Percentiles rank a stretch among this genome's conserved stretches.
phyloP scores from a whole-genome alignment of 2,888 invertebrate species.

The Latrodectus elegans region DNA sequence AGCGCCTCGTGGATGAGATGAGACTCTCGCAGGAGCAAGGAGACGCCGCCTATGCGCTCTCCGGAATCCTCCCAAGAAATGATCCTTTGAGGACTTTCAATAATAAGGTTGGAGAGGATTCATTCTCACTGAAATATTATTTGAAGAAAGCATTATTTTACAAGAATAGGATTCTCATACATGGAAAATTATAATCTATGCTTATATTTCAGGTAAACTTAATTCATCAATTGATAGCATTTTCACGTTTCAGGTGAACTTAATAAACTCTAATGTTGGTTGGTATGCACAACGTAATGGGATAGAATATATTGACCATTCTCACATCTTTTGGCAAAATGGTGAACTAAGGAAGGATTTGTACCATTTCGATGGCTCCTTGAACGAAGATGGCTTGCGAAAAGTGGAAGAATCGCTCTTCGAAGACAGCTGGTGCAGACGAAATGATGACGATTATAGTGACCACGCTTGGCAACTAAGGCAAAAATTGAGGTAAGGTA shows the following conservation, averaged over 20 bases:
- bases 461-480: slow-evolving; percentile 53
- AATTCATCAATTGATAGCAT: not conserved
- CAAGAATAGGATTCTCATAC: no score
- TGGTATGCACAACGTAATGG: slow-evolving; percentile 65
- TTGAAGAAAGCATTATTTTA: no score
- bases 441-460: slow-evolving; percentile 49
- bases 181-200: no score
- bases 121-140: no score
- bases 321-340: slow-evolving; percentile 63
- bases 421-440: slow-evolving; percentile 51
- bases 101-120: slow-evolving; percentile 23
- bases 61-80: slow-evolving; percentile 61
- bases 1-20: slow-evolving; percentile 53
- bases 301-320: slow-evolving; percentile 64
- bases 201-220: slow-evolving; percentile 33
- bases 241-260: slow-evolving; percentile 31
- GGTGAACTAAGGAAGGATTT: slow-evolving; percentile 54
- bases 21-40: slow-evolving; percentile 26
- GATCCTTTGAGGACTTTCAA: slow-evolving; percentile 62
- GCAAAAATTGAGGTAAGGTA: slow-evolving; percentile 37
- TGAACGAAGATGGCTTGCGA: slow-evolving; percentile 65
- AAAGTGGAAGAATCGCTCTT: slow-evolving; percentile 59
- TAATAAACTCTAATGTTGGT: slow-evolving; percentile 61
- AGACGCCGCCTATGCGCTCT: slow-evolving; percentile 36
- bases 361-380: slow-evolving; percentile 60